Evolutionary conservation across 2,113 vertebrate genomes (phyloP), one percentile per base, ranked within the genome.

Genomic region (Delphinus delphis): DNA sequence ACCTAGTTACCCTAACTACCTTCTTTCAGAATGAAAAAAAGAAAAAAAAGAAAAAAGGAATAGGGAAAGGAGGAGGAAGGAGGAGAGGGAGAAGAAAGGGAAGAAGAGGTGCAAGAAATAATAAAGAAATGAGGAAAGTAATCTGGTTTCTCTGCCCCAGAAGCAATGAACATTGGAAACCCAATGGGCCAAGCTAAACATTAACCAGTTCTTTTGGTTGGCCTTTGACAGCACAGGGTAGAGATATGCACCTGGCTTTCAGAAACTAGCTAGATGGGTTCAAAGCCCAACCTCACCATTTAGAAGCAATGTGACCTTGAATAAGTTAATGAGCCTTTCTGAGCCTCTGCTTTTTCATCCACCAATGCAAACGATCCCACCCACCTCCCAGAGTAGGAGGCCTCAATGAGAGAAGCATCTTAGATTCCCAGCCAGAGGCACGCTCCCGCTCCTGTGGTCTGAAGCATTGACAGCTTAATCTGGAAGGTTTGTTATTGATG

Each of bases 131-230:
- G 15, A 88, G n/a, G 62, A 76, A n/a, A 55, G n/a, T 38, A 23
- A 53, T 67, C 65, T 53, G 53, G 3, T 62, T 70, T 91, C 85
- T 80, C 86, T 92, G 83, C 71, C 91, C 67, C 65, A 95, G 82
- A 79, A 97, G 94, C 55, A 85, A 71, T 62, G 95, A 90, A 97
- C 93, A 47, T 2, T 26, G 62, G 87, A 97, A 31, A 65, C 96
- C 53, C 80, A 94, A 71, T 4, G 89, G 82, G 94, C 80, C 25
- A 79, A 79, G 96, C 91, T 87, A 76, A 95, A 62, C 2, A 12
- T 76, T 95, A 92, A 95, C 79, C 6, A 8, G 28, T 60, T 4
- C 41, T 79, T 38, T 74, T 26, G 77, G 83, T 3, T 87, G 68
- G 96, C 93, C 76, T 79, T 92, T 87, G 79, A 58, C 90, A 93